Evolutionary conservation across 2,797 vertebrate species (phyloP).

Genomic region (Erethizon dorsatum): DNA sequence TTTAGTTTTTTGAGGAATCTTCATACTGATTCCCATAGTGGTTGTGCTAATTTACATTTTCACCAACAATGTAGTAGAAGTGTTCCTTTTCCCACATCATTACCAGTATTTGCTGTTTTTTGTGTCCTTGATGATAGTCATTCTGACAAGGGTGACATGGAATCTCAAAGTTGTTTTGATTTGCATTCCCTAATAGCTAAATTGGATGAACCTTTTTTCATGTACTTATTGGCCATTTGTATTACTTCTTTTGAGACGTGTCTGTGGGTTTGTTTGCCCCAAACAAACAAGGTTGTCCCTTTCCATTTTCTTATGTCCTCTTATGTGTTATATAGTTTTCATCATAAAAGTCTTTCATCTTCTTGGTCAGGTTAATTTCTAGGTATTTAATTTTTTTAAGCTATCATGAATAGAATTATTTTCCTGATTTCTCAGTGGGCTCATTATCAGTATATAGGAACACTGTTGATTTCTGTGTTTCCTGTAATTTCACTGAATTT

Average conservation of each 20-base stretch:
- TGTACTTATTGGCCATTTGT: neutral
- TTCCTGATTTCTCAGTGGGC: neutral
- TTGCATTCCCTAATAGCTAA: neutral
- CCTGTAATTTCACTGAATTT: neutral
- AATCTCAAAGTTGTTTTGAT: neutral
- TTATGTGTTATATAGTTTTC: neutral
- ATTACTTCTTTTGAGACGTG: neutral
- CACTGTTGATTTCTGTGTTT: neutral
- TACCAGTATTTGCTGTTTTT: neutral
- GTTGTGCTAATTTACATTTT: neutral
- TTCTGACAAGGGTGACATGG: neutral
- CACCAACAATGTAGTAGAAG: neutral
- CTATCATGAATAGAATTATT: neutral
- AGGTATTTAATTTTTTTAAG: neutral
- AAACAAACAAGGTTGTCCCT: neutral
- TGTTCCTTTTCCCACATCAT: neutral
- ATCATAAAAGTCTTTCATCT: neutral
- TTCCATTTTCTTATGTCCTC: neutral
- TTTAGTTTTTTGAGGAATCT: neutral
- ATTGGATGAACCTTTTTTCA: neutral
- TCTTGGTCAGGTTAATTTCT: neutral
- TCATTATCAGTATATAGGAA: neutral
- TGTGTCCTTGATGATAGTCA: neutral
- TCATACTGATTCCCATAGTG: neutral
- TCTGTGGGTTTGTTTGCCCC: neutral